Evolutionary conservation across 2,113 vertebrate genomes (phyloP).

Genomic region (Struthio camelus): DNA sequence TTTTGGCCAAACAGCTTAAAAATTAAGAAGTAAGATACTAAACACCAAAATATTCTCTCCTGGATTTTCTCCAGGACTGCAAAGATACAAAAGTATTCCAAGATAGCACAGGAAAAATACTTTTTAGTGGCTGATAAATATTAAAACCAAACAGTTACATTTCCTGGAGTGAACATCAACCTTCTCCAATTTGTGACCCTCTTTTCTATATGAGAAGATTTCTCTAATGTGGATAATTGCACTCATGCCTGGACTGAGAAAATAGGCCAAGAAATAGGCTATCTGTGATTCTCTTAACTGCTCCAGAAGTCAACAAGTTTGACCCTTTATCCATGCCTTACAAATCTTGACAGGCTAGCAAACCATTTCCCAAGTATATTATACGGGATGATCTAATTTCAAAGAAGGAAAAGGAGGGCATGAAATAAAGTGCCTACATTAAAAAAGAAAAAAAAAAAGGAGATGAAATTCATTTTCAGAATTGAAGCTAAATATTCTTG

Average conservation of each 20-base stretch:
- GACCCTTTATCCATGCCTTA: constrained; percentile 50
- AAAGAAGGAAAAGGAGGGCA: constrained; percentile 22
- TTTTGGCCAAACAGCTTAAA: not conserved
- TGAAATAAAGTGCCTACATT: not conserved
- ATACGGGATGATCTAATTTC: constrained; percentile 54
- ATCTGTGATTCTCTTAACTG: constrained; percentile 64
- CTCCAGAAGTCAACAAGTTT: constrained; percentile 58
- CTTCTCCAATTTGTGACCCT: constrained; percentile 53
- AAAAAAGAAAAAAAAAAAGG: not conserved
- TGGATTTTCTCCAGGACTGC: not conserved
- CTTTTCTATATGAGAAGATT: constrained; percentile 23
- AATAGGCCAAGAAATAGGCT: constrained; percentile 44
- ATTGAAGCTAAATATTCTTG: not conserved
- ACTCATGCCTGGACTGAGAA: constrained; percentile 52
- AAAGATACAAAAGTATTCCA: not conserved
- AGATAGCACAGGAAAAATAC: not conserved
- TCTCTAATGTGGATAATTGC: constrained; percentile 59
- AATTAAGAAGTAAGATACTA: not conserved
- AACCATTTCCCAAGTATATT: constrained; percentile 55
- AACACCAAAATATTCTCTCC: not conserved
- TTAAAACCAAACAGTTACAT: constrained; percentile 50
- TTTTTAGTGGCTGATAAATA: constrained; percentile 31
- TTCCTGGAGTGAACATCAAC: constrained; percentile 16
- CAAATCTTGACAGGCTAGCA: constrained; percentile 61
- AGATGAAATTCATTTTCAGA: constrained; percentile 12